Evolutionary conservation across 2,113 vertebrate genomes (phyloP).

Genomic region (Rafetus swinhoei): DNA sequence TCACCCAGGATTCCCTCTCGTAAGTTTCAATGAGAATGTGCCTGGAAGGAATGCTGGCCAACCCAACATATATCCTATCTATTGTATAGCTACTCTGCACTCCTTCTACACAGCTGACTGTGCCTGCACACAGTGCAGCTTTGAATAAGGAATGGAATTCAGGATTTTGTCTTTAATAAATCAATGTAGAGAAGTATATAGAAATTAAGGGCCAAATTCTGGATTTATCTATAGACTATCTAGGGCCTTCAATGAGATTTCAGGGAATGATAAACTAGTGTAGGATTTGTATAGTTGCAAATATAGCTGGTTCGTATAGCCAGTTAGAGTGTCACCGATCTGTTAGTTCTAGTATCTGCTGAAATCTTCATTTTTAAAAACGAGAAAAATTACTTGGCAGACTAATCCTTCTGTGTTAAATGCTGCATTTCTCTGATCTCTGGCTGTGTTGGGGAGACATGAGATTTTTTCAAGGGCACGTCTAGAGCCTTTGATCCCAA

Average conservation of each 20-base stretch:
- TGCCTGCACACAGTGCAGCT: background rate
- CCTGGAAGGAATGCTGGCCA: background rate
- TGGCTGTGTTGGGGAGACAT: background rate
- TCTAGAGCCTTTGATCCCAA: background rate
- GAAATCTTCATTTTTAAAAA: background rate
- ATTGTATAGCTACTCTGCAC: background rate
- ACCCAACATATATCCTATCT: background rate
- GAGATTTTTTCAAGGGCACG: background rate
- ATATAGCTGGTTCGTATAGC: background rate
- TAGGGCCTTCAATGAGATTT: background rate
- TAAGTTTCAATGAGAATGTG: background rate
- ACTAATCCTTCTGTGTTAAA: fast-evolving
- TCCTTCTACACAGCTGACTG: background rate
- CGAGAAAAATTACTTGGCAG: background rate
- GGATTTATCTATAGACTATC: background rate
- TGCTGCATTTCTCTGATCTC: background rate
- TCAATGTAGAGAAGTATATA: background rate
- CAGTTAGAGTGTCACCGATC: background rate
- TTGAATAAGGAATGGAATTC: background rate
- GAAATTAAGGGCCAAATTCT: background rate
- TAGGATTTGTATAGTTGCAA: background rate
- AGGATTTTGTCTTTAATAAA: background rate
- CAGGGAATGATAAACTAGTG: fast-evolving
- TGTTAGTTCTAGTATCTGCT: background rate
- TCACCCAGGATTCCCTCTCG: background rate